phyloP scores from a whole-genome alignment of 2,113 vertebrate genomes.

The Arvicanthis niloticus region DNA sequence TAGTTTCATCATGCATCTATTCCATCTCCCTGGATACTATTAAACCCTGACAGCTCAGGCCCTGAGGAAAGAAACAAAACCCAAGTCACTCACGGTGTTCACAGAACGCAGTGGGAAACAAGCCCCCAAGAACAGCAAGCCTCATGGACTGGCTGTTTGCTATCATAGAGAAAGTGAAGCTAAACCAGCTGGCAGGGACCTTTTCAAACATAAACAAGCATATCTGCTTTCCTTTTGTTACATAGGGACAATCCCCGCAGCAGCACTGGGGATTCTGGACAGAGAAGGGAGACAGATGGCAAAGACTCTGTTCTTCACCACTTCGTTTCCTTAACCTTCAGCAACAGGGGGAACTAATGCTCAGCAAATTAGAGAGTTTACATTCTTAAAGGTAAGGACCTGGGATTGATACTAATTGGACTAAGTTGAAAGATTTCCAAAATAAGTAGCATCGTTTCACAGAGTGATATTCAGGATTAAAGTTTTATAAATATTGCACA shows the following conservation, averaged over 20 bases:
- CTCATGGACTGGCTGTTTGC: neutral
- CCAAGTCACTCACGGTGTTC: neutral
- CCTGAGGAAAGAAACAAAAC: neutral
- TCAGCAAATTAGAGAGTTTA: slow-evolving; percentile 60
- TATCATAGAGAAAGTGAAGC: neutral
- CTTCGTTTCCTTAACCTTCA: slow-evolving; percentile 62
- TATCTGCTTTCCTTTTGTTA: neutral
- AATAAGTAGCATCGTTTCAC: slow-evolving; percentile 64
- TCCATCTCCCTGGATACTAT: neutral
- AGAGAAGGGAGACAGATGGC: slow-evolving; percentile 52
- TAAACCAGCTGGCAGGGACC: neutral
- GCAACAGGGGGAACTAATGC: slow-evolving; percentile 51
- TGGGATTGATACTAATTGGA: slow-evolving; percentile 68
- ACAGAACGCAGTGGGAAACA: neutral
- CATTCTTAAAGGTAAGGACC: slow-evolving; percentile 70
- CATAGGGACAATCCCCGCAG: slow-evolving; percentile 19
- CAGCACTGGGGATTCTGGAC: neutral
- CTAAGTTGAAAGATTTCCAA: slow-evolving; percentile 69
- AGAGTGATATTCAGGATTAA: slow-evolving; percentile 41
- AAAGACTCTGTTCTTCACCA: slow-evolving; percentile 9
- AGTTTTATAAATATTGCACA: slow-evolving; percentile 64
- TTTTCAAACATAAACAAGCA: neutral
- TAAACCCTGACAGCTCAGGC: neutral
- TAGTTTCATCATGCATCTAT: neutral
- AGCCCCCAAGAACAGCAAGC: neutral